Evolutionary conservation across 2,113 vertebrate species (phyloP).

Genomic region (Phocoena phocoena): DNA sequence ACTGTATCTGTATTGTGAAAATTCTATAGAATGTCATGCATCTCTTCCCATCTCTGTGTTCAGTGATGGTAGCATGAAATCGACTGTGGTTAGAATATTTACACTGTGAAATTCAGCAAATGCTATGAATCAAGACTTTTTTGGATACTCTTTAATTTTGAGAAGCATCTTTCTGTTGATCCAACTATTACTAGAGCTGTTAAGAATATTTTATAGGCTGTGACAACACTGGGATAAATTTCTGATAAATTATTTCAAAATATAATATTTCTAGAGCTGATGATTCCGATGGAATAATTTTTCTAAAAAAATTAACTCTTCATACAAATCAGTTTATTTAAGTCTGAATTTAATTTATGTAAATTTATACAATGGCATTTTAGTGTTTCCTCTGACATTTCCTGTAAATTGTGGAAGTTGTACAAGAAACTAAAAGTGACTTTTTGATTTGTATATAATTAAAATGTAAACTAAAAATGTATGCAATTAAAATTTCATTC

Average conservation of each 20-base stretch:
- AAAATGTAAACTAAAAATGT: slow-evolving; percentile 27
- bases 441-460: slow-evolving; percentile 34
- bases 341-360: slow-evolving; percentile 44
- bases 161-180: neutral
- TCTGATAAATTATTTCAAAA: slow-evolving; percentile 14
- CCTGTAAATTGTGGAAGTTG: neutral
- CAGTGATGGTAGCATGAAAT: neutral
- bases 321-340: neutral
- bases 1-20: neutral
- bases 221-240: neutral
- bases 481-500: slow-evolving; percentile 42
- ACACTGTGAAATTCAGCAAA: neutral
- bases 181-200: neutral
- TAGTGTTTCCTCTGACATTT: slow-evolving; percentile 29
- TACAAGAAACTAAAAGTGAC: slow-evolving; percentile 21
- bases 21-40: neutral
- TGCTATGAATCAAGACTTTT: neutral
- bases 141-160: neutral
- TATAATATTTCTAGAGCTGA: neutral
- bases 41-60: neutral
- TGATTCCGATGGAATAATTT: neutral
- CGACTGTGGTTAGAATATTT: neutral
- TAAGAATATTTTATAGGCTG: neutral
- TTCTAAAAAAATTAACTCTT: slow-evolving; percentile 6
- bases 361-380: slow-evolving; percentile 34